A percentile compares a stretch with the other conserved stretches of the same genome.
These are phyloP conservation scores for Ochotona princeps DNA, from an alignment of 2,113 vertebrate species.

Conservation along the genomic window DNA sequence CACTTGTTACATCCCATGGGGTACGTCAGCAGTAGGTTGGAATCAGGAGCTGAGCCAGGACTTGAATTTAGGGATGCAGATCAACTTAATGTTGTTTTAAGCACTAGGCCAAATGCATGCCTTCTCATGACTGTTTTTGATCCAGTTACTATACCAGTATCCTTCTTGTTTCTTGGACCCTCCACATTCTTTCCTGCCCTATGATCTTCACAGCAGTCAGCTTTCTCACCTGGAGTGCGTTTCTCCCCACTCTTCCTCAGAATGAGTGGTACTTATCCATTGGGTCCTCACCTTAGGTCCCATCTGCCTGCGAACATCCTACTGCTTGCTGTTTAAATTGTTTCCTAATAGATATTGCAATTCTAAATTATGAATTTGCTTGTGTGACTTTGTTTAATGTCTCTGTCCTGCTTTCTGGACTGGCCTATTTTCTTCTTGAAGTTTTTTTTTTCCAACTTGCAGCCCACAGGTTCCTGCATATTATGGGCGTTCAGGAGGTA, in stretches of 20 bases:
- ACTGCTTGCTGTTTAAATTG: background rate
- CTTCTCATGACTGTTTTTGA: background rate
- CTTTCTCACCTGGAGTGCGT: background rate
- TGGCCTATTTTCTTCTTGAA: slow-evolving; percentile 43
- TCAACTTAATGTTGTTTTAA: no score
- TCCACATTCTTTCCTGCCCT: background rate
- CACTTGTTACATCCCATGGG: no score
- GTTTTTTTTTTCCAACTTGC: slow-evolving; percentile 30
- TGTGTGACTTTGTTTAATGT: background rate
- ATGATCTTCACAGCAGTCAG: background rate
- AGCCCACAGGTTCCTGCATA: background rate
- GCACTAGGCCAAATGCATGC: no score
- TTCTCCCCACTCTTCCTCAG: background rate
- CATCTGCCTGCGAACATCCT: background rate
- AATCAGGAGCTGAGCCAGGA: no score
- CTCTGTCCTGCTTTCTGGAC: background rate
- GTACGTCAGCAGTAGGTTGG: no score
- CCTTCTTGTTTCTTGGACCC: background rate
- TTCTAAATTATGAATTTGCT: slow-evolving; percentile 41
- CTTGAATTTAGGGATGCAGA: no score
- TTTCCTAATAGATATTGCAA: background rate
- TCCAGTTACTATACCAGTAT: background rate
- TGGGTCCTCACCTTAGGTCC: slow-evolving; percentile 4
- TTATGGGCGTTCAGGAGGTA: slow-evolving; percentile 65
- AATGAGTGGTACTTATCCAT: background rate